Percentiles rank a stretch among this genome's conserved stretches.
Conservation (phyloP, 2,888 invertebrate species). For the Andrena flavipes region DNA sequence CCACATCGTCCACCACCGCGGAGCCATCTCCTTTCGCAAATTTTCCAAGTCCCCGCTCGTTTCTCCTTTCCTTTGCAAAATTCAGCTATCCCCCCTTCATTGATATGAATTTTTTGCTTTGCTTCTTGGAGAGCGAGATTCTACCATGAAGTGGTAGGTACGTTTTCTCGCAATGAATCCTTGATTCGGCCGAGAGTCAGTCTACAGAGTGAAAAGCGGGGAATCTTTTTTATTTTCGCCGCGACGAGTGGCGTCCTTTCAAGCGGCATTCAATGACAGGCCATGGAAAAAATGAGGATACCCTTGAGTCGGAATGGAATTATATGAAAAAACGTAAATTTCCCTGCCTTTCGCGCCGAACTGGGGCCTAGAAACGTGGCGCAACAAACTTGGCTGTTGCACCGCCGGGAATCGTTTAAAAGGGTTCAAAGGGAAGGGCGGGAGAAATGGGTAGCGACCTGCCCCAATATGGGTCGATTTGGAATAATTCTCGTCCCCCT, state of each 20-base stretch:
- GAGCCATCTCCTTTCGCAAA: constrained; percentile 20
- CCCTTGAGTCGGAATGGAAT: constrained; percentile 10
- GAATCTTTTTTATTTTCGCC: constrained; percentile 1
- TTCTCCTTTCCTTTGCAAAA: constrained; percentile 17
- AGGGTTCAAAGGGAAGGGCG: neutral
- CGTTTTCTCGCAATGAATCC: constrained; percentile 22
- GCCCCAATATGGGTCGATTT: constrained; percentile 32
- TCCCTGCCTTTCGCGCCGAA: neutral
- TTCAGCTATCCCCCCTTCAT: neutral
- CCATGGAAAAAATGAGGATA: neutral
- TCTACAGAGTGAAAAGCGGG: neutral
- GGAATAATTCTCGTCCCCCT: constrained; percentile 14
- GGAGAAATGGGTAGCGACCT: constrained; percentile 17
- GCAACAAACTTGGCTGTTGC: neutral
- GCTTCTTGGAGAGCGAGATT: neutral
- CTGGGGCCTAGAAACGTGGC: neutral
- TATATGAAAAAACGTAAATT: neutral
- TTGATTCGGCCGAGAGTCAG: constrained; percentile 13
- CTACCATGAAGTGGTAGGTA: constrained; percentile 5
- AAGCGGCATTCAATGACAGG: constrained; percentile 3
- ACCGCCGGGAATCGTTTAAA: neutral
- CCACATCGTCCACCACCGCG: constrained; percentile 10
- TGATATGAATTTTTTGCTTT: constrained; percentile 22
- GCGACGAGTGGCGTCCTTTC: constrained; percentile 19
- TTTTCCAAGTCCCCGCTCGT: constrained; percentile 1